These are phyloP conservation scores for Cheilosia vernalis DNA, from an alignment of 2,888 invertebrate genomes.

Conservation along the genomic window DNA sequence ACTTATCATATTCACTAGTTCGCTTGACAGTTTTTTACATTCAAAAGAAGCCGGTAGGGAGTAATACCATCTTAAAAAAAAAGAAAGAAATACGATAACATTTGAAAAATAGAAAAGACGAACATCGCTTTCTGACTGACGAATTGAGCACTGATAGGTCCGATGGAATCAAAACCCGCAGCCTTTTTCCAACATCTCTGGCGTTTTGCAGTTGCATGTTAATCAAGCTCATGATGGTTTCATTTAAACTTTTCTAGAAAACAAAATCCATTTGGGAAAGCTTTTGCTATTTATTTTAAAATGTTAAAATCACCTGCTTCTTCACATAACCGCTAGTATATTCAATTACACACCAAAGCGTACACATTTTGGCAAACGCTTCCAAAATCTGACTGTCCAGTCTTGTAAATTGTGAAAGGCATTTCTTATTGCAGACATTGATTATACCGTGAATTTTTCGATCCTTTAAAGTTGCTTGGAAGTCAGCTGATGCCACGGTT, in stretches of 20 bases:
- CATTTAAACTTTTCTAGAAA: conserved; percentile 32
- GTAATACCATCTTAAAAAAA: conserved; percentile 29
- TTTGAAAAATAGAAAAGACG: background rate
- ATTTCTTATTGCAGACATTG: conserved; percentile 25
- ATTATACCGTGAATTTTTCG: conserved; percentile 16
- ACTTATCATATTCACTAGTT: conserved; percentile 2
- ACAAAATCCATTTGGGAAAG: background rate
- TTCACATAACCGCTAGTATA: conserved; percentile 33
- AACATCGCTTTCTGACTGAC: conserved; percentile 16
- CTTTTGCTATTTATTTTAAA: background rate
- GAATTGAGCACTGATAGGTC: background rate
- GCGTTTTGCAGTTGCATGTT: conserved; percentile 12
- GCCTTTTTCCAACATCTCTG: conserved; percentile 4
- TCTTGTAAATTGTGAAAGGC: background rate
- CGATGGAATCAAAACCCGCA: background rate
- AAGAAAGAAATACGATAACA: background rate
- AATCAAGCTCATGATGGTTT: conserved; percentile 18
- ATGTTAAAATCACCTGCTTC: conserved; percentile 27
- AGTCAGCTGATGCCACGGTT: background rate
- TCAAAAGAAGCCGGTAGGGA: background rate
- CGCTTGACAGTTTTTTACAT: background rate
- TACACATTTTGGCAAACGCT: conserved; percentile 34
- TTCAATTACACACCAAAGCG: conserved; percentile 36
- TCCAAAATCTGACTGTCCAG: conserved; percentile 31
- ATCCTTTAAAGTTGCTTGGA: background rate